A percentile compares a stretch with the other conserved stretches of the same genome.
These are phyloP conservation scores for Tachystola acroxantha DNA, from an alignment of 2,888 invertebrate genomes.

Conservation along the genomic window DNA sequence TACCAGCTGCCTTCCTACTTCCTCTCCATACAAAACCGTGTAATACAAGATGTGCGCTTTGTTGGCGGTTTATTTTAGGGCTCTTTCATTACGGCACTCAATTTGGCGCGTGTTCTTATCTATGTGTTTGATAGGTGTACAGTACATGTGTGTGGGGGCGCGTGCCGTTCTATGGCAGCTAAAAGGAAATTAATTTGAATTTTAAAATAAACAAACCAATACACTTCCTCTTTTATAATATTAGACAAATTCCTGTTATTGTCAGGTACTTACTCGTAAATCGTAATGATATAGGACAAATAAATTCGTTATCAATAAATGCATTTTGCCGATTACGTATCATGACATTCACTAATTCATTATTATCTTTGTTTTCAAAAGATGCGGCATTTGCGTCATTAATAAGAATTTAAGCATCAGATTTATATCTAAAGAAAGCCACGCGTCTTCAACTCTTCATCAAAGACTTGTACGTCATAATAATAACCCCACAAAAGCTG, in stretches of 20 bases:
- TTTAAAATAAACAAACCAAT: conserved; percentile 10
- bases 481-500: conserved; percentile 29
- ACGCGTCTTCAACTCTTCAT: conserved; percentile 32
- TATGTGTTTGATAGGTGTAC: conserved; percentile 37
- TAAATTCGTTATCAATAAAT: no score
- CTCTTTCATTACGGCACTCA: conserved; percentile 68
- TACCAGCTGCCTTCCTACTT: conserved; percentile 74
- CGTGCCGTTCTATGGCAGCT: conserved; percentile 31
- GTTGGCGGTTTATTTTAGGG: conserved; percentile 64
- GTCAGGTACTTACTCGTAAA: no score
- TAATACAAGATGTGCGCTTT: conserved; percentile 69
- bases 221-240: no score
- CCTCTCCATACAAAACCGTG: conserved; percentile 67
- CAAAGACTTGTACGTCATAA: conserved; percentile 29
- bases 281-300: no score
- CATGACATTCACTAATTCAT: no score
- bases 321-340: no score
- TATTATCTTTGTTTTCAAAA: no score
- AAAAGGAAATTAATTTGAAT: conserved; percentile 24
- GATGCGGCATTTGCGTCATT: no score
- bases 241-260: no score
- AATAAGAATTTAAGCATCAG: neutral
- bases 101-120: conserved; percentile 75
- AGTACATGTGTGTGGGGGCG: conserved; percentile 32
- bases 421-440: conserved; percentile 23